Conservation (phyloP, 2,797 vertebrate genomes). For the Siniperca undulata region DNA sequence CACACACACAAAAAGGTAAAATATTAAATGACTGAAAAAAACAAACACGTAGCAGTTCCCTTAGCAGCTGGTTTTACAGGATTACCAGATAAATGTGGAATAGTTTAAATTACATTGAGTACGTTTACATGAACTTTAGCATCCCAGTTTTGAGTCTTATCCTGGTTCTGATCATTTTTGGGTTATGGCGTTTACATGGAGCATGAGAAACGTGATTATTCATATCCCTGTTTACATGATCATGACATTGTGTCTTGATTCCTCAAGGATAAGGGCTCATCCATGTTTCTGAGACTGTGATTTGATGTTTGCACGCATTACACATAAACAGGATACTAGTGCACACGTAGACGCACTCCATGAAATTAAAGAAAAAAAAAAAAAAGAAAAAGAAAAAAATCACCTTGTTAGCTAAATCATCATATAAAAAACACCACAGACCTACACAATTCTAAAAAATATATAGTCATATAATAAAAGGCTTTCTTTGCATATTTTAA, state of each 20-base stretch:
- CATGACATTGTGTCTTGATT: neutral
- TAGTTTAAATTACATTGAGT: neutral
- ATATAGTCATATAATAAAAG: neutral
- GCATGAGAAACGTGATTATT: neutral
- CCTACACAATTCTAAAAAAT: neutral
- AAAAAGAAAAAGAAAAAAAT: neutral
- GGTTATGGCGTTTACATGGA: neutral
- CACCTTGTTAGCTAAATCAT: neutral
- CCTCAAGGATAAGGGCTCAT: neutral
- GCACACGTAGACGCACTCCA: neutral
- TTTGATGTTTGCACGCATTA: too few relatives aligned
- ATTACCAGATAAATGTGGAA: neutral
- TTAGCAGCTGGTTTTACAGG: too few relatives aligned
- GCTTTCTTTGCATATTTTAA: neutral
- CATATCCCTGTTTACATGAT: neutral
- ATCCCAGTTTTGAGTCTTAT: neutral
- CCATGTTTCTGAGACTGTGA: neutral
- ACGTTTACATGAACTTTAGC: neutral
- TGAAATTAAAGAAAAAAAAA: neutral
- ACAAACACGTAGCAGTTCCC: too few relatives aligned
- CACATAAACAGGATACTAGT: neutral
- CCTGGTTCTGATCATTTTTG: neutral
- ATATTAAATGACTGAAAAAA: neutral
- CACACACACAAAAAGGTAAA: fast-evolving
- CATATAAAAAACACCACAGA: neutral